A percentile compares a stretch with the other conserved stretches of the same genome.
Conservation (phyloP, 2,797 vertebrate genomes). For the Cuniculus paca region DNA sequence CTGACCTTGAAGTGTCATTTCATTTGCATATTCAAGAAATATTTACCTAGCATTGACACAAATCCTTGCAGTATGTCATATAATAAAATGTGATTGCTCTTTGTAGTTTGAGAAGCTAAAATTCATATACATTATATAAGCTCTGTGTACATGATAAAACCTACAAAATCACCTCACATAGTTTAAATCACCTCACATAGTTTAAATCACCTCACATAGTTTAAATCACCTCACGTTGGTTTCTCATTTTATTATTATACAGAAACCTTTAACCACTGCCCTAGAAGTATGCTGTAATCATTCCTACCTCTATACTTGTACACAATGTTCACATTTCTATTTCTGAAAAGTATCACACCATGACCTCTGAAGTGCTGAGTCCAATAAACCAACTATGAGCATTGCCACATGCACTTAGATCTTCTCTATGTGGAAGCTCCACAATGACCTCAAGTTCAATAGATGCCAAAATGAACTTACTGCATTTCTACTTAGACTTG, state of each 20-base stretch:
- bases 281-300: background rate
- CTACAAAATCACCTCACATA: background rate
- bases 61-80: background rate
- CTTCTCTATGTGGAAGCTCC: background rate
- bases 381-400: background rate
- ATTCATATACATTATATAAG: background rate
- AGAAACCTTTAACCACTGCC: background rate
- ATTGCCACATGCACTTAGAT: background rate
- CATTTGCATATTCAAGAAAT: background rate
- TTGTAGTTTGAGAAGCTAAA: constrained; percentile 45
- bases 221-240: background rate
- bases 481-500: background rate
- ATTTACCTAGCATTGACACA: background rate
- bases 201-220: background rate
- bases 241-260: background rate
- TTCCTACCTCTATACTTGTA: background rate
- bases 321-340: background rate
- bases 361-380: background rate
- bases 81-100: background rate
- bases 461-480: background rate
- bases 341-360: background rate
- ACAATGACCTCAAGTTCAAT: background rate
- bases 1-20: constrained; percentile 2
- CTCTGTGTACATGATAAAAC: background rate
- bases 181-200: background rate